phyloP scores from a whole-genome alignment of 1,140 invertebrate species.

The Agrilus planipennis region DNA sequence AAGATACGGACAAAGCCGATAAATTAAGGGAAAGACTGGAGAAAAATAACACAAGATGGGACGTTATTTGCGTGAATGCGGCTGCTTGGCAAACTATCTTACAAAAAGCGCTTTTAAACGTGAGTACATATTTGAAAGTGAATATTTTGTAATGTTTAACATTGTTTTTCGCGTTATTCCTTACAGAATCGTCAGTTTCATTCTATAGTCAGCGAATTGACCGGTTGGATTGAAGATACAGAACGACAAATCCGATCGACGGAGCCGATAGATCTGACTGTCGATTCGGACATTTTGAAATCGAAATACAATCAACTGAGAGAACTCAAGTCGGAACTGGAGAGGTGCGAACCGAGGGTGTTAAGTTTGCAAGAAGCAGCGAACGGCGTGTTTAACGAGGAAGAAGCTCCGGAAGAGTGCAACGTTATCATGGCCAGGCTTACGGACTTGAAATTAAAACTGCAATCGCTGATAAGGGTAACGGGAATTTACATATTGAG shows the following conservation, averaged over 20 bases:
- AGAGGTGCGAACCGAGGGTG: constrained; percentile 73
- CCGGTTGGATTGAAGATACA: constrained; percentile 64
- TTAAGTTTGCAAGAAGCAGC: constrained; percentile 73
- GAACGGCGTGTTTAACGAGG: constrained; percentile 57
- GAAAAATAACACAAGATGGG: constrained; percentile 66
- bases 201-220: constrained; percentile 64
- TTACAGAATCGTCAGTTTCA: constrained; percentile 74
- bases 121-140: constrained; percentile 22
- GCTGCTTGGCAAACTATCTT: constrained; percentile 61
- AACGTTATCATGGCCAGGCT: constrained; percentile 46
- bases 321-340: constrained; percentile 65
- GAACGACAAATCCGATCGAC: constrained; percentile 62
- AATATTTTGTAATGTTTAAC: not conserved
- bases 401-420: constrained; percentile 40
- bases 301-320: constrained; percentile 69
- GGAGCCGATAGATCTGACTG: constrained; percentile 73
- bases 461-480: constrained; percentile 61
- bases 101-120: constrained; percentile 64
- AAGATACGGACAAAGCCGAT: constrained; percentile 49
- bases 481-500: constrained; percentile 67
- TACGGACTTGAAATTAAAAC: constrained; percentile 55
- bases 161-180: constrained; percentile 4
- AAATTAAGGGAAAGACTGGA: constrained; percentile 53
- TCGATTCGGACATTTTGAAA: constrained; percentile 49
- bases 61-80: constrained; percentile 59